Base-by-base conservation (phyloP, 2,888 invertebrate species). In the Ectobius pallidus region DNA sequence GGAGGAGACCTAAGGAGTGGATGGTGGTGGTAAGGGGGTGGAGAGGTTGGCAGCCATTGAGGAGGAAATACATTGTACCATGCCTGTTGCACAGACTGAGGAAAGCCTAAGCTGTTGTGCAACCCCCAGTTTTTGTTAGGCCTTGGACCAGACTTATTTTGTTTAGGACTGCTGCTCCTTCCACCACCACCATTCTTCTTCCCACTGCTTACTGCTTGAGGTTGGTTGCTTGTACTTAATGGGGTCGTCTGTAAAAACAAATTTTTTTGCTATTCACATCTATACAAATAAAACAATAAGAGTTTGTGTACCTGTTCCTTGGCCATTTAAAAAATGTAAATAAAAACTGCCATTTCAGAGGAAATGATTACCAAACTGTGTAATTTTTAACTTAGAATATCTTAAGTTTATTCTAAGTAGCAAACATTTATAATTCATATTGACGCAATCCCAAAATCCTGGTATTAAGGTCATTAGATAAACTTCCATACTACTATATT, bases 1-100 rank as follows among this genome's bases (percentile, higher is more conserved):
- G 71, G 55, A 16, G 73, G 61, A 16, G 73, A 69, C 39, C 73
- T 68, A 49, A 73, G 30, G 27, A 75, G 32, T 18, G 69, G 71
- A 22, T 70, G 72, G 39, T 73, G 74, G 25, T 73, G 72, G 55
- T 75, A 73, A 16, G 72, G 72, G 6, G 73, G 74, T 14, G 72
- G 74, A 16, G 74, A 72, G 7, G 72, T 68, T 30, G 73, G 70
- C 30, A 70, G 69, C 65, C 70, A 74, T 14, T 72, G 71, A 20
- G 61, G 73, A 16, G 75, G 75, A 4, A 75, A 39, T 27, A 75
- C 20, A 18, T 42, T 72, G 69, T 74, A 75, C 75, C 75, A 75
- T 2, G 69, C 39, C 55, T 73, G 75, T n/a, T n/a, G n/a, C 22
- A 75, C 65, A 25, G 70, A 30, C 25, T 55, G 73, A 7, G 42